Evolutionary conservation across 2,797 vertebrate genomes (phyloP).

Genomic region (Phrynocephalus forsythii): DNA sequence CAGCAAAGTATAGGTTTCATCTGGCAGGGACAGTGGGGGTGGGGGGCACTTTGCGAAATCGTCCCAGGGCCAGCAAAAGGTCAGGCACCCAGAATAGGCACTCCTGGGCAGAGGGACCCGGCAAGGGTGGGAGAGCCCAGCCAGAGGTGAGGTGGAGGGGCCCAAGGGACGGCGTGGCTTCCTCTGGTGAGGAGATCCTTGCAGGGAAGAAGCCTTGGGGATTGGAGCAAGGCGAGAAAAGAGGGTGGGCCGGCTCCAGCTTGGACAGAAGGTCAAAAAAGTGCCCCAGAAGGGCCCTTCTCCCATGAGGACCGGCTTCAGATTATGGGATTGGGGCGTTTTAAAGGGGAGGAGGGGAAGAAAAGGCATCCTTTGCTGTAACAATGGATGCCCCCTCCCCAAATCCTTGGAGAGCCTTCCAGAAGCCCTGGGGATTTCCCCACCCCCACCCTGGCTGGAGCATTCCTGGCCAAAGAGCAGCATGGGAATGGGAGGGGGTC

Average conservation of each 20-base stretch:
- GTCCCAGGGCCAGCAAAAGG: neutral
- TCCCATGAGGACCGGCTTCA: too few species aligned
- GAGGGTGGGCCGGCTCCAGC: too few species aligned
- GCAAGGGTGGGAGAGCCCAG: neutral
- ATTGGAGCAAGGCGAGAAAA: too few species aligned
- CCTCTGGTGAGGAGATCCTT: neutral
- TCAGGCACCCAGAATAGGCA: constrained; percentile 15
- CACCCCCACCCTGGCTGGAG: too few species aligned
- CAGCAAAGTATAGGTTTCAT: neutral
- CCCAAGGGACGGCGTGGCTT: neutral
- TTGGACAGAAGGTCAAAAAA: too few species aligned
- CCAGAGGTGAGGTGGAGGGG: neutral
- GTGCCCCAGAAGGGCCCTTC: too few species aligned
- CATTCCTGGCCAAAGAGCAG: neutral
- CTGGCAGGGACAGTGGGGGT: neutral
- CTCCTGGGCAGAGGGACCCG: neutral
- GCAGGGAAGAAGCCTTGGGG: neutral
- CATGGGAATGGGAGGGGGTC: neutral
- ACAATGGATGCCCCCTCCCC: too few species aligned
- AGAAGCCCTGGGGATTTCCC: too few species aligned
- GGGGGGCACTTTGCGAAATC: neutral
- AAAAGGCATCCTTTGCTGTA: too few species aligned
- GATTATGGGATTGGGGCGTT: too few species aligned
- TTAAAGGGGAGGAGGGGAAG: too few species aligned
- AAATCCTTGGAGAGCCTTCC: too few species aligned